Evolutionary conservation across 2,113 vertebrate genomes (phyloP), one percentile per base, ranked within the genome.

Genomic region (Rhinichthys klamathensis): DNA sequence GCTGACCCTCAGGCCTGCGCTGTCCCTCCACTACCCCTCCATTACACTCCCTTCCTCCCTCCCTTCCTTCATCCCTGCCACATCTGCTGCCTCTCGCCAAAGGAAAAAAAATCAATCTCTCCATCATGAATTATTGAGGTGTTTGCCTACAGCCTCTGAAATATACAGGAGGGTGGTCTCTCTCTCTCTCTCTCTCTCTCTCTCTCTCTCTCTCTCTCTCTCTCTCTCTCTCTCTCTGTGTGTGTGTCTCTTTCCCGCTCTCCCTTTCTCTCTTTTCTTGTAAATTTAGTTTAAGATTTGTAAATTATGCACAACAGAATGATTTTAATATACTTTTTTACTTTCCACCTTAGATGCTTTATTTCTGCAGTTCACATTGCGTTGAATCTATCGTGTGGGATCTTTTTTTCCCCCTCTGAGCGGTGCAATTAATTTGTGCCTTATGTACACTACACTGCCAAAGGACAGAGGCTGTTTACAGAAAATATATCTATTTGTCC

Each of bases 81-180:
- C 77, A 87, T 86, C 88, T 89, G 88, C 84, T 80, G 81, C 73
- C 63, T 85, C 61, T 87, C 56, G 85, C 85, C 78, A 89, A 87
- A 87, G 73, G 65, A 85, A 89, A 89, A 56, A 92, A 88, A 89
- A 89, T 89, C 89, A 89, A 89, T 94, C 92, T 92, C 90, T 91
- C 90, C 93, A 49, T 94, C 92, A 93, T 95, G 94, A 95, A 96
- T 96, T 96, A 96, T 94, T 95, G 93, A 94, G 89, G 91, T 93
- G 92, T 95, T 96, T 94, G 93, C 92, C 92, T 90, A 94, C 90
- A 90, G 90, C 94, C 92, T 92, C 88, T 93, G 89, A 91, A n/a
- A 94, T 93, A 92, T 91, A 93, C 92, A 90, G 76, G 61, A 90
- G 90, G 65, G 84, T 83, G 80, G 21, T 78, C 61, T 69, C 69